Evolutionary conservation across 2,888 invertebrate species (phyloP).

Genomic region (Zele albiditarsus): DNA sequence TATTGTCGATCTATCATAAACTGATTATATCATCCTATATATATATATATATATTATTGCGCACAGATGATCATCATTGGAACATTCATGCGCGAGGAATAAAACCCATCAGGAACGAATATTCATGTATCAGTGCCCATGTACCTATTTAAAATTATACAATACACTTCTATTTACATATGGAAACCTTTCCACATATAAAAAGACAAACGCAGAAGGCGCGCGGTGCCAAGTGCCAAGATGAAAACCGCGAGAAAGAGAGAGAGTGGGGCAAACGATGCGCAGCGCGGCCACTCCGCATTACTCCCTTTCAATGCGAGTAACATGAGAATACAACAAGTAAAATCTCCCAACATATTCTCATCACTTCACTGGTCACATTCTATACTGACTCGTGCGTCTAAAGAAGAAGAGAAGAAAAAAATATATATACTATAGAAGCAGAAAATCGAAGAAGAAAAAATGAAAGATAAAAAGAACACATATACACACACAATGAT

Average conservation of each 20-base stretch:
- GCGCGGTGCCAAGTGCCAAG: not conserved
- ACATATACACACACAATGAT: no score
- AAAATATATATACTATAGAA: conserved; percentile 1
- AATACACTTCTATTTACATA: no score
- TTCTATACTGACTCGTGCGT: not conserved
- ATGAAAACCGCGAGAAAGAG: not conserved
- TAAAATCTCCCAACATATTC: conserved; percentile 34
- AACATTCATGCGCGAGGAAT: not conserved
- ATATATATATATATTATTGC: not conserved
- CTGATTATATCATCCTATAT: not conserved
- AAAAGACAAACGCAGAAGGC: not conserved
- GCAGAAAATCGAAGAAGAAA: conserved; percentile 6
- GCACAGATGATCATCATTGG: not conserved
- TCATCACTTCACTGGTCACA: conserved; percentile 2
- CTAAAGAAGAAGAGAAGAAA: conserved; percentile 5
- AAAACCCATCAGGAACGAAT: not conserved
- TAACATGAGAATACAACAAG: conserved; percentile 61
- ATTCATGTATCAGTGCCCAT: not conserved
- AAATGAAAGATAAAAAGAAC: not conserved
- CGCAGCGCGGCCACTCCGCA: conserved; percentile 72
- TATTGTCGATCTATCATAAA: not conserved
- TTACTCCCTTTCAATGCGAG: conserved; percentile 71
- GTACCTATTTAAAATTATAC: no score
- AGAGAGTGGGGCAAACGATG: conserved; percentile 68
- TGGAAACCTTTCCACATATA: no score